Conservation (phyloP, 30 jellyfish, hydroid and myxozoan species). For the Sanderia malayensis region DNA sequence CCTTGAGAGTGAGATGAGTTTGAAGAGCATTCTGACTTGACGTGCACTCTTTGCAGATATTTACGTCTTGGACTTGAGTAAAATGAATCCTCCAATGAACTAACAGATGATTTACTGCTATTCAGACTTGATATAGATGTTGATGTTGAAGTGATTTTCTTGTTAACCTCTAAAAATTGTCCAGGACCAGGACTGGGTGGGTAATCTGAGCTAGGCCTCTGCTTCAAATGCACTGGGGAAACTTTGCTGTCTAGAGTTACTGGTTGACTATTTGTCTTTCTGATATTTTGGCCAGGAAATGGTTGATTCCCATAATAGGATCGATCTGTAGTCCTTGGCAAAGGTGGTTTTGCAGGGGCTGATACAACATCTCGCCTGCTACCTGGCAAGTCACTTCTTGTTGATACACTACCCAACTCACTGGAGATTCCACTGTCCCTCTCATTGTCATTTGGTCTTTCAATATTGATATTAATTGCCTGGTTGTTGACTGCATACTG, state of each 20-base stretch:
- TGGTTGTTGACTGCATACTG: conserved; percentile 22
- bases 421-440: conserved; percentile 83
- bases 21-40: conserved; percentile 16
- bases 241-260: conserved; percentile 36
- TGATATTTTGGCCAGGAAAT: conserved; percentile 61
- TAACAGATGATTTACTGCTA: conserved; percentile 86
- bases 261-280: conserved; percentile 93
- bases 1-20: conserved; percentile 37
- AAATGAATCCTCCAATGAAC: conserved; percentile 43
- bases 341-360: conserved; percentile 97
- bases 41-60: conserved; percentile 18
- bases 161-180: conserved; percentile 37
- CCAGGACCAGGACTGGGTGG: conserved; percentile 31
- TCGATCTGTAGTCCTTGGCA: conserved; percentile 87
- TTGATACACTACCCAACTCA: conserved; percentile 44
- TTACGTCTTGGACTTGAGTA: conserved; percentile 47
- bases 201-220: conserved; percentile 68
- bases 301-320: conserved; percentile 87
- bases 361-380: conserved; percentile 19
- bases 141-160: not conserved
- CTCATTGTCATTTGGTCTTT: conserved; percentile 19
- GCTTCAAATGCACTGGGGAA: conserved; percentile 60
- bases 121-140: conserved; percentile 57
- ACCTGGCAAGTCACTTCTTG: conserved; percentile 20
- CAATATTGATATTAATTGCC: conserved; percentile 7